phyloP scores from a whole-genome alignment of 2,888 invertebrate species.

The Ellobium chinense region DNA sequence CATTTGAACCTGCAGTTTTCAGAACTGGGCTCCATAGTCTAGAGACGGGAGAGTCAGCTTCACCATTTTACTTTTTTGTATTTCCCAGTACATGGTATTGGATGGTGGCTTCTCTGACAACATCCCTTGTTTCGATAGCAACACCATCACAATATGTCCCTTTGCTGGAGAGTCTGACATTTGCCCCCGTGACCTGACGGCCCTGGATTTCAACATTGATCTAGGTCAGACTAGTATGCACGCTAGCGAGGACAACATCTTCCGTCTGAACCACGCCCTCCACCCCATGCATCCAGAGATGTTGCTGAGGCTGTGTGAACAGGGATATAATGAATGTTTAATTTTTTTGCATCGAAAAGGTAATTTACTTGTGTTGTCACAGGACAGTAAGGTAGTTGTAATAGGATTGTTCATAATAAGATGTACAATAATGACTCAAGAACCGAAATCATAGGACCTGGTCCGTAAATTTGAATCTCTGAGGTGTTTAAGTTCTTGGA shows the following conservation, averaged over 20 bases:
- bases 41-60: too few relatives aligned
- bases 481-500: too few relatives aligned
- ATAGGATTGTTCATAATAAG: too few relatives aligned
- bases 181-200: constrained; percentile 45
- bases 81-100: constrained; percentile 34
- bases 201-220: constrained; percentile 34
- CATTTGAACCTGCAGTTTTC: too few relatives aligned
- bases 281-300: constrained; percentile 37
- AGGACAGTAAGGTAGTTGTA: too few relatives aligned
- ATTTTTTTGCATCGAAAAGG: constrained; percentile 41
- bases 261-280: constrained; percentile 46
- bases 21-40: too few relatives aligned
- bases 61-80: not conserved
- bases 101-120: constrained; percentile 50
- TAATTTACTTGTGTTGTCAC: too few relatives aligned
- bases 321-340: constrained; percentile 45
- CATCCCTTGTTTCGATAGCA: constrained; percentile 41
- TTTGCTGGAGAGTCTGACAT: constrained; percentile 49
- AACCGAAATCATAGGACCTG: too few relatives aligned
- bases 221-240: constrained; percentile 45
- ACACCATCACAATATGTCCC: constrained; percentile 49
- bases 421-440: too few relatives aligned
- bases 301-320: constrained; percentile 42
- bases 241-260: constrained; percentile 43
- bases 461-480: too few relatives aligned